Evolutionary conservation across 2,797 vertebrate species (phyloP), one percentile per base, ranked within the genome.

Genomic region (Sebastes iracundus): DNA sequence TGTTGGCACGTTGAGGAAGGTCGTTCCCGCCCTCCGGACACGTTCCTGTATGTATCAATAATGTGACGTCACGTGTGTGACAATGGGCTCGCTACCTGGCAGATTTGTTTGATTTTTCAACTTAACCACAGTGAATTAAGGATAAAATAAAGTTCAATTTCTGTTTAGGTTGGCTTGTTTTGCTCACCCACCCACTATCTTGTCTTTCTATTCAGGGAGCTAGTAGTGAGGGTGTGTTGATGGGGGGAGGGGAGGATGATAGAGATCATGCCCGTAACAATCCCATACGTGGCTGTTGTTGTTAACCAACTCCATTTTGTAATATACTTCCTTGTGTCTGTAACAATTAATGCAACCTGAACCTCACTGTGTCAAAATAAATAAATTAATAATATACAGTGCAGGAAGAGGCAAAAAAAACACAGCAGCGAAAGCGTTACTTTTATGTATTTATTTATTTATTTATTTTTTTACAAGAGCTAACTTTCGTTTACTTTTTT

Each of bases 281-380:
- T 69, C 27, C 73, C 68, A 77, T 69, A 77, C 20, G 73, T 80
- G 77, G 72, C 20, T 12, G 14, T 65, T 55, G 18, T 49, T 49
- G 46, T 61, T 62, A 27, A 35, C 52, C 0, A 32, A 3, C 52
- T 25, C 38, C 38, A 13, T 18, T 49, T 49, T 49, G 18, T 49
- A 49, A 49, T 49, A 49, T 49, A 49, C 46, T 49, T 49, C 46
- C 46, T 49, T 49, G 46, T 49, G 46, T 49, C 46, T 49, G 46
- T 20, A 49, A 20, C 46, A 7, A 20, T 13, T 49, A 20, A 49
- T 20, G 46, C 16, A 49, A 49, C 46, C 46, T 49, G 46, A 49
- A 49, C 46, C 46, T 20, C 18, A 8, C 46, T 49, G 46, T 49
- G 35, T 38, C 12, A 38, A 38, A 38, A 38, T 38, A 38, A 38